Base-by-base conservation (phyloP, 1,140 invertebrate genomes). In the Scaptomyza montana region DNA sequence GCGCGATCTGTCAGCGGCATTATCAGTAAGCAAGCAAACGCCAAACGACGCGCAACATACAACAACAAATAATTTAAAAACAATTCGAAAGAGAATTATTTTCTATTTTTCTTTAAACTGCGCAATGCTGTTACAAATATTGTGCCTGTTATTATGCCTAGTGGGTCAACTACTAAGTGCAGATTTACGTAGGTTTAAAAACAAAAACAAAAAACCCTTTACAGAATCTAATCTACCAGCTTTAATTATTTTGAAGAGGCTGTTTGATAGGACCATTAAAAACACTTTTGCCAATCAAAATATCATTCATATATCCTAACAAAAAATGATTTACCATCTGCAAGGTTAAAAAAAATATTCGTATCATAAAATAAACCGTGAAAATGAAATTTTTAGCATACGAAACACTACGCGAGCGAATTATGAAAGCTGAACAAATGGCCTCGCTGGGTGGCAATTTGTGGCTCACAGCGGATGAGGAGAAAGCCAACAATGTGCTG, bases 401-500 rank as follows among this genome's bases (percentile, higher is more conserved):
- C 65, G 84, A 89, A 47, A 86, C 90, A 0, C 43, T 91, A 1
- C 65, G 90, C 5, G 84, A 91, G 25, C 85, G 86, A 13, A 90
- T 91, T 10, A 89, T 91, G 74, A 87, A 90, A n/a, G 76, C 90
- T 0, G 90, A 91, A 53, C 76, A 85, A 3, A 25, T 60, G 33
- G 56, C 81, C 25, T 79, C 90, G 5, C 47, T 90, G 46, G 90
- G 90, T 1, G 90, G 90, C 39, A 90, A 73, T 53, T 57, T 91
- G 1, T 91, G 90, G 90, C 47, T 91, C 1, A 51, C 87, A 0
- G 79, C 87, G 46, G 87, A 85, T 16, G 90, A 91, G 73, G 87
- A 90, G 46, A 91, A 91, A 64, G 90, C 85, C 46, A 91, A 91
- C 49, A 80, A 69, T 56, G 90, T 91, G 10, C 64, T 91, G 59